A percentile compares a stretch with the other conserved stretches of the same genome.
Evolutionary conservation across 2,113 vertebrate genomes (phyloP).

Genomic region (Euleptes europaea): DNA sequence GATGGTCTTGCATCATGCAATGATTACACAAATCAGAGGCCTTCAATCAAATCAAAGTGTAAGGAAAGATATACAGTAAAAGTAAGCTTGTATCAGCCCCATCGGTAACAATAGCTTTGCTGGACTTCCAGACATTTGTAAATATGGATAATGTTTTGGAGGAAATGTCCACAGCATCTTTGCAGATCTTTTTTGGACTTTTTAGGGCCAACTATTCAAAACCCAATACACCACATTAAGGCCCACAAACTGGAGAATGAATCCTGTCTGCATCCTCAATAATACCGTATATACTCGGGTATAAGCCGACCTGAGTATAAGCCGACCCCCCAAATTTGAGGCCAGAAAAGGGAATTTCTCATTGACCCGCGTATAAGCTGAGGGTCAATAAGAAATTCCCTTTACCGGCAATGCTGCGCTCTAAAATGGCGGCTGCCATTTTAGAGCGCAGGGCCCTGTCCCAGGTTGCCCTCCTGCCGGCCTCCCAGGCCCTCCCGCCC

Average conservation of each 20-base stretch:
- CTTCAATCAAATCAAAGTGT: slow-evolving; percentile 3
- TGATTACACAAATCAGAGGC: slow-evolving; percentile 23
- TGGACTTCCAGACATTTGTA: background rate
- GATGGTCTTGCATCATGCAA: slow-evolving; percentile 22
- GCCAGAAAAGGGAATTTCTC: no score
- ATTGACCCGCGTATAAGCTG: no score
- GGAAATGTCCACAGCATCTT: background rate
- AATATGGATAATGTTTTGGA: background rate
- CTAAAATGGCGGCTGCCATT: no score
- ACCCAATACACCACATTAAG: background rate
- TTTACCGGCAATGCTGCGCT: no score
- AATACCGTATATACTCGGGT: no score
- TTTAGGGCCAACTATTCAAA: background rate
- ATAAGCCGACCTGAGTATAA: no score
- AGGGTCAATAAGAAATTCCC: no score
- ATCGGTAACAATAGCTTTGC: background rate
- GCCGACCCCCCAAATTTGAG: no score
- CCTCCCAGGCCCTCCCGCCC: no score
- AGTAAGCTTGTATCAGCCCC: background rate
- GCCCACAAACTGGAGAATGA: background rate
- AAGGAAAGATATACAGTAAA: background rate
- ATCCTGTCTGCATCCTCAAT: background rate
- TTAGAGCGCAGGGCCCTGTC: no score
- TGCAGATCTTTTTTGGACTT: background rate
- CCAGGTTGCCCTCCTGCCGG: no score